Base-by-base conservation (phyloP, 2,113 vertebrate species). In the Nematolebias whitei region DNA sequence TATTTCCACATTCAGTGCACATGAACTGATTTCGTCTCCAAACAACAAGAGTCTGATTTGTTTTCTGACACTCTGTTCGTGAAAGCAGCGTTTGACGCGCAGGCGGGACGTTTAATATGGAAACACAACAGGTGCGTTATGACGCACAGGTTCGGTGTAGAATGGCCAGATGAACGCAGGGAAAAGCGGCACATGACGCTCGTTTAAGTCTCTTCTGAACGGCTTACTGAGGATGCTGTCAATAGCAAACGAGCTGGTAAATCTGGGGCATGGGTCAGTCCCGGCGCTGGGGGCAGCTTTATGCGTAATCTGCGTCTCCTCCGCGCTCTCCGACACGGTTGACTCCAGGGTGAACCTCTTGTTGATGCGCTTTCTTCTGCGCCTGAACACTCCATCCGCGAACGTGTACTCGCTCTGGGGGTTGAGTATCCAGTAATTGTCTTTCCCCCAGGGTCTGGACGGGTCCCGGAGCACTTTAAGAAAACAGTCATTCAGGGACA, bases 351-450 rank as follows among this genome's bases (percentile, higher is more conserved):
- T 45, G 0, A 76, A 44, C 16, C 87, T 90, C 41, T 93, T 93
- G 69, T 75, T 88, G 35, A 98, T 95, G 71, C 96, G 94, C 78
- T 97, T 98, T 78, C 96, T 94, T 68, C 96, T 90, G 64, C 96
- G 94, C 66, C 95, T 91, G 87, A 98, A 98, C 78, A 98, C 96
- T 14, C 96, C 96, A 53, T 98, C 96, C 2, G 96, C 96, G 64
- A 98, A 98, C 47, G 96, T 98, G 91, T 98, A 98, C 68, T 98
- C 96, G 88, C 96, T 98, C 68, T 96, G 94, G 13, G 96, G 96
- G 80, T 97, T 98, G 57, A 98, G 94, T 95, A 96, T 98, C 96
- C 96, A 98, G 90, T 96, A 98, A 87, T 98, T 98, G 90, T 98
- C 96, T 86, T 98, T 98, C 54, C 96, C 96, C 96, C 96, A 98